Percentiles rank a stretch among this genome's conserved stretches.
These are phyloP conservation scores for Promerops cafer DNA, from an alignment of 2,113 vertebrate species.

Conservation along the genomic window DNA sequence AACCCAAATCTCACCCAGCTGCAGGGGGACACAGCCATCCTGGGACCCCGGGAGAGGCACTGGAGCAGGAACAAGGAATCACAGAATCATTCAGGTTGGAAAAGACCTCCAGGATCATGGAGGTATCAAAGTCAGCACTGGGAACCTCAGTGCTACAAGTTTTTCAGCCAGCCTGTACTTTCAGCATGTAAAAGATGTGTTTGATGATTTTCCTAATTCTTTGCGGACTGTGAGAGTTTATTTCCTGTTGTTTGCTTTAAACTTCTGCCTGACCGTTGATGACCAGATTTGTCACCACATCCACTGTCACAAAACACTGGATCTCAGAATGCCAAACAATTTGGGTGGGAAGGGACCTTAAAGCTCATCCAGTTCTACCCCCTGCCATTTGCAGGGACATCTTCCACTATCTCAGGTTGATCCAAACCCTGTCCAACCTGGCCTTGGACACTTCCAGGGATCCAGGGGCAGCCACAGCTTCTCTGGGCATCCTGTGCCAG, in stretches of 20 bases:
- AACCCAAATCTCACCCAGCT: neutral
- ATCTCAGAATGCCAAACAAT: neutral
- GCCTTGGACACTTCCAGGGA: neutral
- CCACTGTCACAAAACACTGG: neutral
- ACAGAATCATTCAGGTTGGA: neutral
- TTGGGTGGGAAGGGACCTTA: neutral
- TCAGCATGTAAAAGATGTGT: neutral
- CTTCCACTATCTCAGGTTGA: accelerated
- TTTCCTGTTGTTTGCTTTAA: neutral
- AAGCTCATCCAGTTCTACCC: accelerated
- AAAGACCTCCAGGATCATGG: neutral
- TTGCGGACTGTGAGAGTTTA: neutral
- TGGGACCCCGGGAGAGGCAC: accelerated
- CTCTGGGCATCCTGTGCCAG: neutral
- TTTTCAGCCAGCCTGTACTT: neutral
- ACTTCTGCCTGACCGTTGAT: neutral
- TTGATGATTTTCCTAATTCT: neutral
- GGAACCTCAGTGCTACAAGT: neutral
- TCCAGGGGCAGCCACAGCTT: neutral
- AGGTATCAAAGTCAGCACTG: accelerated
- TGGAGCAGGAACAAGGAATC: neutral
- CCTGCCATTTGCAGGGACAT: neutral
- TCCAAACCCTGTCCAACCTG: accelerated
- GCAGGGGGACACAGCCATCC: neutral
- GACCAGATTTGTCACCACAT: neutral